Conservation (phyloP, 2,113 vertebrate genomes). For the Epinephelus cyanopodus region DNA sequence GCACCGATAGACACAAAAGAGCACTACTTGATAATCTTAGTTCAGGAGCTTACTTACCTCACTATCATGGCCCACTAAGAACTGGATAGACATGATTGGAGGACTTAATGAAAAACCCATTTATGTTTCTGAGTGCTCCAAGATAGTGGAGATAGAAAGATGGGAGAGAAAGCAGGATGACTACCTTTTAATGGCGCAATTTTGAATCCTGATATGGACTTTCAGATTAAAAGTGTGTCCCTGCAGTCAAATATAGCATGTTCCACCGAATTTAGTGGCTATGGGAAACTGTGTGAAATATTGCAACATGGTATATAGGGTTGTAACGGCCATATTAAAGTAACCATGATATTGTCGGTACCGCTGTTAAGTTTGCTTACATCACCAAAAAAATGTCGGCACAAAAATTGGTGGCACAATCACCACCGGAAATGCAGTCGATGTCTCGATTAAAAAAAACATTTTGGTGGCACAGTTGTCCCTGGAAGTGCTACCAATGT, state of each 20-base stretch:
- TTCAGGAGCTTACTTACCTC: conserved; percentile 64
- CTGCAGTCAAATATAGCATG: neutral
- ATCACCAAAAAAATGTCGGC: too few species aligned
- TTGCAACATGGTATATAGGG: neutral
- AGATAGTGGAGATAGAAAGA: conserved; percentile 7
- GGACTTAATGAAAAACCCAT: conserved; percentile 47
- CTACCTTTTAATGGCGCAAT: conserved; percentile 20
- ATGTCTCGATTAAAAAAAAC: too few species aligned
- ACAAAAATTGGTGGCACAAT: too few species aligned
- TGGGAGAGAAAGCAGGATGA: neutral
- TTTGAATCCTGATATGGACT: conserved; percentile 1
- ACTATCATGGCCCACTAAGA: conserved; percentile 55
- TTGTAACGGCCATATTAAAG: neutral
- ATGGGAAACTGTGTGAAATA: neutral
- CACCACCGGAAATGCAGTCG: too few species aligned
- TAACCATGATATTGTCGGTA: neutral
- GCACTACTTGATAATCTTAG: conserved; percentile 69
- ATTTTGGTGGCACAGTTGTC: too few species aligned
- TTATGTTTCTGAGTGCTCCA: conserved; percentile 37
- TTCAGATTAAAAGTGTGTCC: neutral
- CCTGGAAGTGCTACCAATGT: too few species aligned
- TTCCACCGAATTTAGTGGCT: neutral
- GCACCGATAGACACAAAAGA: conserved; percentile 59
- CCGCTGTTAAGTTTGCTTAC: neutral
- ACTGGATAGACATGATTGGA: conserved; percentile 59